Percentiles rank a stretch among this genome's conserved stretches.
phyloP scores from a whole-genome alignment of 2,113 vertebrate species.

The Guaruba guarouba region DNA sequence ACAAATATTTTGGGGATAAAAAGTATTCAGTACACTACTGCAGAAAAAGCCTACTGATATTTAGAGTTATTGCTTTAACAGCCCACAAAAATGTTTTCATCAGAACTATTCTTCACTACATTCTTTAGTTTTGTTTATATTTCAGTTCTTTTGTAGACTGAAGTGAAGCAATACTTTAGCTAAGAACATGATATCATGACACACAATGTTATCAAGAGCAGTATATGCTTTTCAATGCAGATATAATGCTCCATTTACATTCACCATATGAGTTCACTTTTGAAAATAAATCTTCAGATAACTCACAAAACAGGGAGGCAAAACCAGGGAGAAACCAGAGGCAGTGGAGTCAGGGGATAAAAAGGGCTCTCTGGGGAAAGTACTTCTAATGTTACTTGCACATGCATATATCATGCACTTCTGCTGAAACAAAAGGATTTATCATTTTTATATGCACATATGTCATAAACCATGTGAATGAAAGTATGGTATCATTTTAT shows the following conservation, averaged over 20 bases:
- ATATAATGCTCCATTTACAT: slow-evolving; percentile 53
- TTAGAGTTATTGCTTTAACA: background rate
- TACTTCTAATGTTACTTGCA: slow-evolving; percentile 31
- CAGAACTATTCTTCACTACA: background rate
- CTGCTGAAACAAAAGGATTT: slow-evolving; percentile 31
- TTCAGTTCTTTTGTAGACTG: slow-evolving; percentile 15
- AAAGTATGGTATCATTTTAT: background rate
- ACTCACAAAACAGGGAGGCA: slow-evolving; percentile 7
- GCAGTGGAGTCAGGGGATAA: background rate
- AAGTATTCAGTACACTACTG: background rate
- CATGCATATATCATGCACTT: background rate
- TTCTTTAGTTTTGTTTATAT: slow-evolving; percentile 40
- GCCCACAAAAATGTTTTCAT: slow-evolving; percentile 38
- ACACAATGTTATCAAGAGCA: slow-evolving; percentile 15
- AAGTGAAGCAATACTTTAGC: slow-evolving; percentile 37
- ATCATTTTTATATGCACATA: background rate
- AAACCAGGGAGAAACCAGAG: slow-evolving; percentile 9
- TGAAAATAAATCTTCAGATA: slow-evolving; percentile 60
- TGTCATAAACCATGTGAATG: background rate
- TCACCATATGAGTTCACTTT: slow-evolving; percentile 37
- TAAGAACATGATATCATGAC: background rate
- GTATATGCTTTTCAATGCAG: slow-evolving; percentile 36
- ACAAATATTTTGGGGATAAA: slow-evolving; percentile 13
- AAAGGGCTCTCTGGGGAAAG: slow-evolving; percentile 13
- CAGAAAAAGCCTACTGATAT: slow-evolving; percentile 22